Evolutionary conservation across 2,113 vertebrate species (phyloP).

Genomic region (Dicentrarchus labrax): DNA sequence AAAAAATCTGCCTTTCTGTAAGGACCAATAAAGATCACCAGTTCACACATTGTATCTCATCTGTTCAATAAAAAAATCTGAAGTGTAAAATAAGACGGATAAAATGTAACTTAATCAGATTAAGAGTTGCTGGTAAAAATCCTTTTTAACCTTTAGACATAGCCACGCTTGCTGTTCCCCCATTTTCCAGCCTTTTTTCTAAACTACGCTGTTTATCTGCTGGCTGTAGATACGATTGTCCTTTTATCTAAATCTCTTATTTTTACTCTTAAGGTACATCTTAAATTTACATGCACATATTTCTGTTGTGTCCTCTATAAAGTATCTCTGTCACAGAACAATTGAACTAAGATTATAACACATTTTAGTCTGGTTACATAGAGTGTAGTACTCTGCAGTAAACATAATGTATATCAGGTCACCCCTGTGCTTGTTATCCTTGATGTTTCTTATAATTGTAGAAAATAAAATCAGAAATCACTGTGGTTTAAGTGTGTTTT

Average conservation of each 20-base stretch:
- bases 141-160: no score
- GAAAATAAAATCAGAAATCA: neutral
- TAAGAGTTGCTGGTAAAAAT: neutral
- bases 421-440: neutral
- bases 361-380: neutral
- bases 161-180: neutral
- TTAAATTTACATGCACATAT: neutral
- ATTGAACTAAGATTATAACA: neutral
- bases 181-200: neutral
- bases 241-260: no score
- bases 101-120: neutral
- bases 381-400: neutral
- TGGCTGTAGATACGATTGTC: neutral
- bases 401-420: neutral
- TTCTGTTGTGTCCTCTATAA: neutral
- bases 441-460: no score
- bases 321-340: neutral
- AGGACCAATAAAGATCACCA: no score
- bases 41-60: neutral
- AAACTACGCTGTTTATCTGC: neutral
- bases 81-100: neutral
- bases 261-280: no score
- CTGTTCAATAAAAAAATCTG: no score
- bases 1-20: neutral
- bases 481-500: neutral